These are phyloP conservation scores for Enteromius anoplus DNA, from an alignment of 2,797 vertebrate genomes.

Conservation along the genomic window DNA sequence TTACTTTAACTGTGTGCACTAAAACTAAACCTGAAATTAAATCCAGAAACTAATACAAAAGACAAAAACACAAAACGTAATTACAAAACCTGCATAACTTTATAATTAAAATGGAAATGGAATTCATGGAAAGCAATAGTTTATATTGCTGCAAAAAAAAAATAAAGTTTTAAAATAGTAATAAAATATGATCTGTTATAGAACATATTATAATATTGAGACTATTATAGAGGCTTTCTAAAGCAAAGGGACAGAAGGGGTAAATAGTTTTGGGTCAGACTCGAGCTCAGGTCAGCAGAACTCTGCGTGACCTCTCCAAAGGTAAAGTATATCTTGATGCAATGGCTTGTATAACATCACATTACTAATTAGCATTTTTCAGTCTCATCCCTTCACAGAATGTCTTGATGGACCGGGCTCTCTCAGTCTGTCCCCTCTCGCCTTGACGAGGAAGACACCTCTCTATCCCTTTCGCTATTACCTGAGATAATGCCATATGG, in stretches of 20 bases:
- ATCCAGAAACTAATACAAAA: neutral
- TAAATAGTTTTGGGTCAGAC: neutral
- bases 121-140: neutral
- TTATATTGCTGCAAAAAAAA: neutral
- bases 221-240: neutral
- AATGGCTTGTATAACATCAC: neutral
- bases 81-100: neutral
- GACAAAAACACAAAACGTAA: neutral
- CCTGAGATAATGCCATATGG: slow-evolving; percentile 99
- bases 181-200: neutral
- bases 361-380: slow-evolving; percentile 58
- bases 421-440: slow-evolving; percentile 87
- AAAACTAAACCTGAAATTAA: neutral
- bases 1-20: neutral
- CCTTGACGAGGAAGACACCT: slow-evolving; percentile 84
- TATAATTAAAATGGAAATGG: neutral
- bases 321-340: neutral
- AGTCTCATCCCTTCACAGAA: slow-evolving; percentile 67
- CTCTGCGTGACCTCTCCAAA: neutral
- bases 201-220: neutral
- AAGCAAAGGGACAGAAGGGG: neutral
- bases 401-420: slow-evolving; percentile 83
- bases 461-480: slow-evolving; percentile 90
- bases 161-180: neutral
- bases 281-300: neutral